A percentile compares a stretch with the other conserved stretches of the same genome.
Evolutionary conservation across 2,113 vertebrate species (phyloP).

Genomic region (Rafetus swinhoei): DNA sequence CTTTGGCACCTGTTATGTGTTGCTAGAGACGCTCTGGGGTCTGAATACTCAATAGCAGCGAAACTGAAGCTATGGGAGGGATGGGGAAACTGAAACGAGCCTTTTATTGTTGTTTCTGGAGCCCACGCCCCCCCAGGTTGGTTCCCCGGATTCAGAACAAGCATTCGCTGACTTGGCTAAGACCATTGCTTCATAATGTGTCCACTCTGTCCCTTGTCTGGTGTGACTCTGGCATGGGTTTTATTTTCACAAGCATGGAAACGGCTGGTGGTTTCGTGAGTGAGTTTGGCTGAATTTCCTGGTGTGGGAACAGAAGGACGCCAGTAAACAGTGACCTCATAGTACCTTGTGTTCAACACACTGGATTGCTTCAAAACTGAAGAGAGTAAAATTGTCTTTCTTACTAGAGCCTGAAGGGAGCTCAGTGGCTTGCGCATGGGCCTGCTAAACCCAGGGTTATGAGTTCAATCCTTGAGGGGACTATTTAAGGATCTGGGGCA

Average conservation of each 20-base stretch:
- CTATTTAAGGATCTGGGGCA: too few species aligned
- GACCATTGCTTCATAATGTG: neutral
- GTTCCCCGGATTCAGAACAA: neutral
- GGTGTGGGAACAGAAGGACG: neutral
- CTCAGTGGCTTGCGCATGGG: neutral
- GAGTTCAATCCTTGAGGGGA: too few species aligned
- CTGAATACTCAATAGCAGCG: neutral
- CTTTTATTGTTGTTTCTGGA: neutral
- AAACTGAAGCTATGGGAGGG: neutral
- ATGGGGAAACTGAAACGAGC: neutral
- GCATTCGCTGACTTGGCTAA: neutral
- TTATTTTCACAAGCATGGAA: neutral
- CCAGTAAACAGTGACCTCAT: neutral
- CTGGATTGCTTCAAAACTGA: neutral
- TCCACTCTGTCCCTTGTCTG: neutral
- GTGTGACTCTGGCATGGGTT: neutral
- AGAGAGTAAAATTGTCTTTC: neutral
- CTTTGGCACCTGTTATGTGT: neutral
- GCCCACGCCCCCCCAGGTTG: neutral
- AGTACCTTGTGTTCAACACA: neutral
- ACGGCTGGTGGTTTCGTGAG: neutral
- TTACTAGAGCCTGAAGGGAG: accelerated
- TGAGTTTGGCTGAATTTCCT: neutral
- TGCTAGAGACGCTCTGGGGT: neutral
- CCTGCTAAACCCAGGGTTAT: too few species aligned